Evolutionary conservation across 2,113 vertebrate genomes (phyloP).

Genomic region (Engystomops pustulosus): DNA sequence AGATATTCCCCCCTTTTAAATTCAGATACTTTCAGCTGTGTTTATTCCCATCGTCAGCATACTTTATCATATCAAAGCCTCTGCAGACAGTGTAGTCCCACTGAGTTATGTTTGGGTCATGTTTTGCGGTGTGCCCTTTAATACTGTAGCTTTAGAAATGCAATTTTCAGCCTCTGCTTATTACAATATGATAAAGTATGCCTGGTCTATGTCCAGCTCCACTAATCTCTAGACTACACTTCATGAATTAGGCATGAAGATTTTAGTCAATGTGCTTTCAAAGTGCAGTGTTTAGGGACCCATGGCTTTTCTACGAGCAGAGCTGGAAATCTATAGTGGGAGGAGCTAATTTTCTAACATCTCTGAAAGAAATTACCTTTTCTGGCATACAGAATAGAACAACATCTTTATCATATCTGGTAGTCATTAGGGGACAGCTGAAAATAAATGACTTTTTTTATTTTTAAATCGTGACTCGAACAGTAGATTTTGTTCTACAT

Average conservation of each 20-base stretch:
- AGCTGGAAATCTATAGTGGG: conserved; percentile 86
- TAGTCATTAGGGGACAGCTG: conserved; percentile 52
- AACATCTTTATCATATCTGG: conserved; percentile 59
- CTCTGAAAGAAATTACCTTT: conserved; percentile 76
- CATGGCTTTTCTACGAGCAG: conserved; percentile 85
- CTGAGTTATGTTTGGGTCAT: conserved; percentile 89
- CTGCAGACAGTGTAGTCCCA: conserved; percentile 85
- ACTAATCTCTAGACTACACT: conserved; percentile 84
- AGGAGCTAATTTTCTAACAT: conserved; percentile 85
- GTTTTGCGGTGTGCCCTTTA: conserved; percentile 93
- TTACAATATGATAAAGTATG: conserved; percentile 99
- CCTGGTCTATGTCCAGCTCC: conserved; percentile 81
- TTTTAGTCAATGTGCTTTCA: conserved; percentile 88
- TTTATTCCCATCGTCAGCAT: conserved; percentile 97
- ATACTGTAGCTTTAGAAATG: conserved; percentile 98
- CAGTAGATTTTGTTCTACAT: conserved; percentile 10
- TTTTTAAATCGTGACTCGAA: conserved; percentile 49
- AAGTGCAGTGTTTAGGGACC: conserved; percentile 87
- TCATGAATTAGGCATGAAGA: conserved; percentile 94
- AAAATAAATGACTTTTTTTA: conserved; percentile 54
- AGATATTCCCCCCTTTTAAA: conserved; percentile 67
- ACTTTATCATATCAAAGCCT: conserved; percentile 97
- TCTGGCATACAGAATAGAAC: conserved; percentile 66
- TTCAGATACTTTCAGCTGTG: conserved; percentile 79
- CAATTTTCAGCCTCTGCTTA: conserved; percentile 96